Evolutionary conservation across 2,888 invertebrate species (phyloP), one percentile per base, ranked within the genome.

Genomic region (Altica lythri): DNA sequence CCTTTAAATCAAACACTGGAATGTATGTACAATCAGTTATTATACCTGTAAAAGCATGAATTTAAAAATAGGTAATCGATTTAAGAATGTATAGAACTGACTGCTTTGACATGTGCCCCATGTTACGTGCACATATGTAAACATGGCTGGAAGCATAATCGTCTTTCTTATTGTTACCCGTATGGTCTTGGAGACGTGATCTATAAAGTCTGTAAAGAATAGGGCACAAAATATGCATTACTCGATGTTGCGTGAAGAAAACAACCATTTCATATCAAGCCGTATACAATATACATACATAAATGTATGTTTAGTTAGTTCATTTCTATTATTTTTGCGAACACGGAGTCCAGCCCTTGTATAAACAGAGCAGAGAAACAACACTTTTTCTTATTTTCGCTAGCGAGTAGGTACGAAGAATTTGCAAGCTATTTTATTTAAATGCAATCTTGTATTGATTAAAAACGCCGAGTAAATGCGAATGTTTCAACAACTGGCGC

Each of bases 391-490:
- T 65, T 62, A 61, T 58, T 62, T 62, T 55, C 22, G 51, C 55
- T 51, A 45, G 47, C 53, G 57, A 45, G 47, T n/a, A n/a, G n/a
- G n/a, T 52, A 60, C 63, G 61, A 68, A 69, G 67, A 68, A 68
- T 68, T 68, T 66, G 62, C 68, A 61, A 68, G 67, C 69, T 69
- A 69, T 70, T 70, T 70, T 69, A 70, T 70, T 70, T 66, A 69
- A 69, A 70, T 70, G 69, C 68, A 70, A 69, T 70, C 69, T 63
- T 67, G 69, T 70, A 70, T 70, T 69, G 70, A 70, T 69, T 70
- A 70, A 70, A 70, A 70, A 70, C 66, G 66, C 66, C 64, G 66
- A 66, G 68, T 61, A 68, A 67, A 68, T 68, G 68, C 69, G 70
- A 70, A 68, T 69, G 68, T 69, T 69, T 69, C 69, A 66, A 69